phyloP scores from a whole-genome alignment of 1,140 invertebrate species.

The Drosophila sechellia region DNA sequence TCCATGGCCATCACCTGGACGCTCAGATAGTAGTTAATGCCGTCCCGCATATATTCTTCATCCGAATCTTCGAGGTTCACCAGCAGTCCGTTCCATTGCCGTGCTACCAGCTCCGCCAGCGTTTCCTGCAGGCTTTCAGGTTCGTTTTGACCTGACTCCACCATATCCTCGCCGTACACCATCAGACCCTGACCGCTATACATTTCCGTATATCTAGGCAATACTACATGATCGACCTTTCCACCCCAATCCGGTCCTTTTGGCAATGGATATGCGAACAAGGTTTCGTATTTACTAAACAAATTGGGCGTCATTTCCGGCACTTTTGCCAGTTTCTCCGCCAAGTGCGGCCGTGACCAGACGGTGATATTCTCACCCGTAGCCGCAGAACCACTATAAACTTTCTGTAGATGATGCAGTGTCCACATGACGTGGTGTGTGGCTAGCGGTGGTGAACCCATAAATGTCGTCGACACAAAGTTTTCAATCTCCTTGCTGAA shows the following conservation, averaged over 20 bases:
- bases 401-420: constrained; percentile 7
- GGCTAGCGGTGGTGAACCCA: constrained; percentile 15
- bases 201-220: constrained; percentile 8
- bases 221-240: constrained; percentile 9
- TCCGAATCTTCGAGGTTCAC: background rate
- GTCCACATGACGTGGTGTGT: constrained; percentile 20
- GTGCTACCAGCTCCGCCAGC: constrained; percentile 7
- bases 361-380: background rate
- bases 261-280: constrained; percentile 2
- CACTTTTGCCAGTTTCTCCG: background rate
- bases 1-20: constrained; percentile 37
- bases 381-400: background rate
- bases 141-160: background rate
- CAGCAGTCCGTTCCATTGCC: constrained; percentile 19
- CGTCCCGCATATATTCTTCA: constrained; percentile 5
- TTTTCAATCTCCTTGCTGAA: background rate
- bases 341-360: constrained; percentile 4
- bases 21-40: constrained; percentile 16
- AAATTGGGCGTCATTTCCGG: background rate
- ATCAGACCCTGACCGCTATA: constrained; percentile 7
- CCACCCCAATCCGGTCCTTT: background rate
- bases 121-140: background rate
- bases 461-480: constrained; percentile 17
- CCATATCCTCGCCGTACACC: constrained; percentile 2
- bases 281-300: background rate